Evolutionary conservation across 2,797 vertebrate genomes (phyloP).

Genomic region (Dallia pectoralis): DNA sequence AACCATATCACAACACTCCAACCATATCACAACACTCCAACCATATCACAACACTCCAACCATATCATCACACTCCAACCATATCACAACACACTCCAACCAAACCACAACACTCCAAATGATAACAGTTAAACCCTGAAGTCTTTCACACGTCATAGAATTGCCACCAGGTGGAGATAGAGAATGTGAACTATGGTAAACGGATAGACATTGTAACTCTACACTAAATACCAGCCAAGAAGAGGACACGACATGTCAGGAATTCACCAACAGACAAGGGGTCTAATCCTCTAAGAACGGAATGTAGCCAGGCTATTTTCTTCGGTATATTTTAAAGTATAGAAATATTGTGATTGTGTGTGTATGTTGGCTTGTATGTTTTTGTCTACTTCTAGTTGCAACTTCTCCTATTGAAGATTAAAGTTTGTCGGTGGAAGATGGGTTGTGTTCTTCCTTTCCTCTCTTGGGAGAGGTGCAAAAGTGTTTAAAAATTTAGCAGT

Average conservation of each 20-base stretch:
- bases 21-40: not conserved
- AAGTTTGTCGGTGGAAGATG: not conserved
- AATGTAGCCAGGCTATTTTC: not conserved
- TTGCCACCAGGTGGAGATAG: conserved; percentile 45
- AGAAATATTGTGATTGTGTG: not conserved
- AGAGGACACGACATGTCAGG: conserved; percentile 22
- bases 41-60: not conserved
- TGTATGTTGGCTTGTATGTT: not conserved
- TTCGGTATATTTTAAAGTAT: no score
- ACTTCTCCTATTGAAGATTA: not conserved
- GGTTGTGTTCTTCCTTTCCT: not conserved
- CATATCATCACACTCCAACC: not conserved
- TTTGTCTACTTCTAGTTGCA: not conserved
- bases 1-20: not conserved
- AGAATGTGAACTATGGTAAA: conserved; percentile 11
- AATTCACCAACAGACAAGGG: conserved; percentile 27
- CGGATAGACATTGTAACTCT: not conserved
- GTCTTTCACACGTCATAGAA: not conserved
- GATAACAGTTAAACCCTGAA: no score
- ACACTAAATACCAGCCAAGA: not conserved
- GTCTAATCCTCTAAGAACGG: not conserved
- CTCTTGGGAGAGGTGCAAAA: not conserved
- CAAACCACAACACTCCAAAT: no score
- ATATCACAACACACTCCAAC: not conserved
- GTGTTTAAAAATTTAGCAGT: not conserved